These are phyloP conservation scores for Dreissena rostriformis DNA, from an alignment of 1,140 invertebrate genomes.

Conservation along the genomic window DNA sequence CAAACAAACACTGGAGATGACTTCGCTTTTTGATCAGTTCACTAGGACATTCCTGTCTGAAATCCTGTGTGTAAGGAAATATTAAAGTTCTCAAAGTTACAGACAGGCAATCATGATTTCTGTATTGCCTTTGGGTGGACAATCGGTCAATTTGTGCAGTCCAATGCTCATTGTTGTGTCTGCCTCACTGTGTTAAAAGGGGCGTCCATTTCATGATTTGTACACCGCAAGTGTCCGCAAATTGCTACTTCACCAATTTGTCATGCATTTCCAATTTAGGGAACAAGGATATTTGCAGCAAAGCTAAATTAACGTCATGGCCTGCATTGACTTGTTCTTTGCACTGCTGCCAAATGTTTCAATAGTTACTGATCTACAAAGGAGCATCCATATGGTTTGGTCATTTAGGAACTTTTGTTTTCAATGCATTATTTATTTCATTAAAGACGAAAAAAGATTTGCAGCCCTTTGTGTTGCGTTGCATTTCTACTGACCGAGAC, in stretches of 20 bases:
- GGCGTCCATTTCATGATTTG: background rate
- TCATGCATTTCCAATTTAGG: slow-evolving; percentile 49
- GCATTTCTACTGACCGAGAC: slow-evolving; percentile 36
- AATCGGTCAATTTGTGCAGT: background rate
- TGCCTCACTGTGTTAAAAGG: background rate
- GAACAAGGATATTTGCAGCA: slow-evolving; percentile 7
- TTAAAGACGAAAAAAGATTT: slow-evolving; percentile 30
- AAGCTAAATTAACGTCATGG: background rate
- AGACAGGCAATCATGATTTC: no score
- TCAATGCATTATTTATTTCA: slow-evolving; percentile 50
- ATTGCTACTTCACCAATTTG: slow-evolving; percentile 45
- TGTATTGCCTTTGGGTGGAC: background rate
- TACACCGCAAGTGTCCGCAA: slow-evolving; percentile 1
- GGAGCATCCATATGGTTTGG: slow-evolving; percentile 52
- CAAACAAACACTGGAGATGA: no score
- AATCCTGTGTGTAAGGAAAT: no score
- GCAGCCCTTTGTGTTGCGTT: slow-evolving; percentile 20
- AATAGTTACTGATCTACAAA: slow-evolving; percentile 27
- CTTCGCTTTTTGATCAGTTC: no score
- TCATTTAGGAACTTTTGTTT: slow-evolving; percentile 39
- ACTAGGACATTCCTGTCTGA: no score
- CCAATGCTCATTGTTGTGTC: background rate
- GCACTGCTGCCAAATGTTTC: background rate
- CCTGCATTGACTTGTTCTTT: slow-evolving; percentile 11
- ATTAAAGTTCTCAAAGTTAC: no score